These are phyloP conservation scores for Sebastes trivittatus DNA, from an alignment of 2,797 vertebrate species.

Conservation along the genomic window DNA sequence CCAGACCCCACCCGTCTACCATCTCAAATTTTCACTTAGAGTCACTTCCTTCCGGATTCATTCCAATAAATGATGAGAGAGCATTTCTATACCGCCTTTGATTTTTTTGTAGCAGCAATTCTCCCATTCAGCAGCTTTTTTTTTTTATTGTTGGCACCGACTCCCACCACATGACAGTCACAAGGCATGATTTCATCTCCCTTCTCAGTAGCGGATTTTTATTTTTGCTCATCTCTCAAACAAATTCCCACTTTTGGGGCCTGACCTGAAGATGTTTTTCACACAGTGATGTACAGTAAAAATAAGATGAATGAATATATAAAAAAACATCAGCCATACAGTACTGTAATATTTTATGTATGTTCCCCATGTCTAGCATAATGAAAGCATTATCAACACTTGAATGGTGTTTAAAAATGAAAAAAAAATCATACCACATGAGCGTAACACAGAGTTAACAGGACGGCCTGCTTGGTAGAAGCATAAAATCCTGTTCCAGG, in stretches of 20 bases:
- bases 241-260: conserved; percentile 48
- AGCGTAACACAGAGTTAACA: not conserved
- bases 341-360: not conserved
- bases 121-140: conserved; percentile 17
- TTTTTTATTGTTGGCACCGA: conserved; percentile 39
- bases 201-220: conserved; percentile 52
- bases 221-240: conserved; percentile 60
- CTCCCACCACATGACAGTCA: conserved; percentile 78
- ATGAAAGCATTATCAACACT: conserved; percentile 2
- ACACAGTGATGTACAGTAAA: conserved; percentile 14
- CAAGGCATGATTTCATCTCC: conserved; percentile 66
- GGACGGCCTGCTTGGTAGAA: not conserved
- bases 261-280: conserved; percentile 12
- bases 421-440: not conserved
- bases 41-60: not conserved
- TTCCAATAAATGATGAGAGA: not conserved
- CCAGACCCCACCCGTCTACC: not conserved
- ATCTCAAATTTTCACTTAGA: not conserved
- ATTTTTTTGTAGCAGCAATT: not conserved
- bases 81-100: conserved; percentile 14
- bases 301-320: not conserved
- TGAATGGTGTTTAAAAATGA: not conserved
- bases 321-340: not conserved
- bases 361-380: not conserved
- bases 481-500: not conserved